These are phyloP conservation scores for Chironex yamaguchii DNA, from an alignment of 30 jellyfish, hydroid and myxozoan genomes.

Conservation along the genomic window DNA sequence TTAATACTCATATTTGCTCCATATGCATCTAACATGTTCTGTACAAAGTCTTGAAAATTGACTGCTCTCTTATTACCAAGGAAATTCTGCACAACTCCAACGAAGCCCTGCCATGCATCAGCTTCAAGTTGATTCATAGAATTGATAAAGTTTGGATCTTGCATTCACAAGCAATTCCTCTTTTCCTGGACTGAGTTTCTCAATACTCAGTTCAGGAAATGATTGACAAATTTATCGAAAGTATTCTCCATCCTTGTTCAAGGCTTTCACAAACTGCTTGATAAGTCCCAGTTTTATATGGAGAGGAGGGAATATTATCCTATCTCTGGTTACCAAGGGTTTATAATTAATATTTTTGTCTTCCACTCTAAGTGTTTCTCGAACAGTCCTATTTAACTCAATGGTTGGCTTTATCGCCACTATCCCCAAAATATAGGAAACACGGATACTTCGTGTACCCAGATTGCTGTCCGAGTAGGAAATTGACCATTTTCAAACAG, in stretches of 20 bases:
- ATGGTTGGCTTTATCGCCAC: constrained; percentile 36
- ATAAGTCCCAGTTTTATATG: constrained; percentile 24
- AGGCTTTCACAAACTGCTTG: constrained; percentile 35
- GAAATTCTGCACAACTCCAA: not conserved
- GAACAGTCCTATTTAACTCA: constrained; percentile 17
- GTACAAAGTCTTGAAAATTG: not conserved
- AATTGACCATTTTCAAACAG: constrained; percentile 32
- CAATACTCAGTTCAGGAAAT: constrained; percentile 29
- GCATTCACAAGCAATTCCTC: not conserved
- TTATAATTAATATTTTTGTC: constrained; percentile 5
- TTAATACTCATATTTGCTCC: not conserved
- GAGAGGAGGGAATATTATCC: constrained; percentile 39
- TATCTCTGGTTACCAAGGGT: constrained; percentile 46
- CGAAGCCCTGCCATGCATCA: not conserved
- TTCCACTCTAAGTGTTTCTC: constrained; percentile 7
- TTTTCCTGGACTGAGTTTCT: constrained; percentile 2
- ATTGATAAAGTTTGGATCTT: no score
- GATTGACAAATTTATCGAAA: constrained; percentile 40
- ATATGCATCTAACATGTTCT: not conserved
- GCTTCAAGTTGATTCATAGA: no score
- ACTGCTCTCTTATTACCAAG: not conserved
- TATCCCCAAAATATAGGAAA: constrained; percentile 42
- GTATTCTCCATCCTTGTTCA: constrained; percentile 35
- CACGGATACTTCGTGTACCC: constrained; percentile 59
- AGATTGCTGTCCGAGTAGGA: constrained; percentile 47